Evolutionary conservation across 2,113 vertebrate species (phyloP), one percentile per base, ranked within the genome.

Genomic region (Thalassoma bifasciatum): DNA sequence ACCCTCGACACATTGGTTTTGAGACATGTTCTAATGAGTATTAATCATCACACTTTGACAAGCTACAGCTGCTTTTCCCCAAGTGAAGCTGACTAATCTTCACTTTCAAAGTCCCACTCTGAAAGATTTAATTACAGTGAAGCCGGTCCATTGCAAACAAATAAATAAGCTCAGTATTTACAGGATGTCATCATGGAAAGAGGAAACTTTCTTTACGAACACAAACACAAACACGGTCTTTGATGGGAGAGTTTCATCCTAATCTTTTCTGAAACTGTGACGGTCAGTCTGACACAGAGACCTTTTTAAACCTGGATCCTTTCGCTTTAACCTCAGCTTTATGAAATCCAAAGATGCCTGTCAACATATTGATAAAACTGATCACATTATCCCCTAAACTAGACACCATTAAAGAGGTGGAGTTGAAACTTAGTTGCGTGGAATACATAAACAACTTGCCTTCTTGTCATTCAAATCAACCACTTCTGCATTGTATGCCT

Each of bases 31-130:
- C 73, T 57, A 64, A 58, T 6, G 19, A 57, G 44, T 51, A 58
- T 72, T 67, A 72, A 75, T 83, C 49, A 72, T 72, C 76, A 64
- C 66, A 36, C 22, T 62, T 59, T 53, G 19, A 23, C 70, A 58
- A 34, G 50, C 14, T 56, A 5, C 77, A 74, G 59, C 65, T 70
- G 56, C 46, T 57, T 12, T 44, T 60, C 46, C 24, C 56, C 3
- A 47, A 51, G 36, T 36, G 49, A 36, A 5, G 30, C 56, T n/a
- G 61, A 85, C 51, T 62, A 59, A 40, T 81, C 61, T 61, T 61
- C 14, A 6, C 68, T 57, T 62, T 57, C 36, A 52, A 34, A 64
- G 52, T 36, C 7, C 17, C 37, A 17, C 23, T 37, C 42, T 22
- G 34, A 54, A n/a, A 17, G 56, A n/a, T 40, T 17, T 44, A 19